These are phyloP conservation scores for Rhingia campestris DNA, from an alignment of 2,888 invertebrate genomes.

Conservation along the genomic window DNA sequence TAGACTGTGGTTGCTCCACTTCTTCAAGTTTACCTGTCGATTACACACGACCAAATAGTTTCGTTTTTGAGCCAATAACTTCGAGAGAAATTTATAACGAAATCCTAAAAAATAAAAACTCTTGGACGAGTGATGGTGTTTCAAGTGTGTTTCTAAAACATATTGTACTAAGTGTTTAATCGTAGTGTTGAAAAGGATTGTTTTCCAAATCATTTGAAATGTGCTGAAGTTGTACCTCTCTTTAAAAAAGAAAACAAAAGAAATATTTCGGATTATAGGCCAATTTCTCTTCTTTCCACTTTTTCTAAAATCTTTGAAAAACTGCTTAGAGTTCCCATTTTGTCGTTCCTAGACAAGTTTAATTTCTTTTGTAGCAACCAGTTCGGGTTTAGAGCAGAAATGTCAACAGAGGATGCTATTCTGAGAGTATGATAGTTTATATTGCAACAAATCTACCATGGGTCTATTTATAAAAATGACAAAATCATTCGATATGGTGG, in stretches of 20 bases:
- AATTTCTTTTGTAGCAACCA: slow-evolving; percentile 6
- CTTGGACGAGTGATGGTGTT: neutral
- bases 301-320: slow-evolving; percentile 5
- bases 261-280: neutral
- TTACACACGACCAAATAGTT: neutral
- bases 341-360: neutral
- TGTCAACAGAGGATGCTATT: slow-evolving; percentile 29
- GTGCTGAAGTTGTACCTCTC: slow-evolving; percentile 3
- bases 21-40: neutral
- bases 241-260: neutral
- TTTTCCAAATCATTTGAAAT: neutral
- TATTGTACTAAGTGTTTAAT: neutral
- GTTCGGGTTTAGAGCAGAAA: slow-evolving; percentile 19
- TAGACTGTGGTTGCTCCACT: slow-evolving; percentile 1
- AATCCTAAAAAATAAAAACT: neutral
- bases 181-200: neutral
- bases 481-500: slow-evolving; percentile 25
- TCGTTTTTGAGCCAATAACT: neutral
- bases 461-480: slow-evolving; percentile 31
- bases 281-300: neutral
- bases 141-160: neutral
- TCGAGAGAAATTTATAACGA: neutral
- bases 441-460: neutral
- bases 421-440: slow-evolving; percentile 1
- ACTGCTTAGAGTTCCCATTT: neutral